These are phyloP conservation scores for Netelia fuscicornis DNA, from an alignment of 2,888 invertebrate genomes.

Conservation along the genomic window DNA sequence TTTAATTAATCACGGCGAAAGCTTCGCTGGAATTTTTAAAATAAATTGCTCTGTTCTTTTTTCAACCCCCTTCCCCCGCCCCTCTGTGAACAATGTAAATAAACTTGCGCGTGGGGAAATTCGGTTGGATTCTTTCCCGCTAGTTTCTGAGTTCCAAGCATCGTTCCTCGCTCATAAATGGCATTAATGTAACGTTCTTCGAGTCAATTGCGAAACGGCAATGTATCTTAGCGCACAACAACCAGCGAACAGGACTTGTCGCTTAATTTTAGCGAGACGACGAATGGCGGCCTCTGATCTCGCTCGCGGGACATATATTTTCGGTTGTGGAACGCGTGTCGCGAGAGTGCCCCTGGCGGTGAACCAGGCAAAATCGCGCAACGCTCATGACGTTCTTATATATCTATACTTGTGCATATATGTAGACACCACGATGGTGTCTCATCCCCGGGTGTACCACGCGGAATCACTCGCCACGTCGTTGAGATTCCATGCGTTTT, in stretches of 20 bases:
- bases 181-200: not conserved
- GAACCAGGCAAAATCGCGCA: constrained; percentile 71
- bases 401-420: not conserved
- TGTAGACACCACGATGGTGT: constrained; percentile 65
- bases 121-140: not conserved
- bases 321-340: constrained; percentile 76
- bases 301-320: constrained; percentile 77
- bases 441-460: constrained; percentile 41
- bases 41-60: not conserved
- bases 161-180: not conserved
- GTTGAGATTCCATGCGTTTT: constrained; percentile 70
- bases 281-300: constrained; percentile 81
- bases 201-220: not conserved
- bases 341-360: constrained; percentile 70
- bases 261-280: constrained; percentile 81
- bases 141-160: not conserved
- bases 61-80: not conserved
- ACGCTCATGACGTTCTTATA: constrained; percentile 59
- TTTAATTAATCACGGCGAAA: not conserved
- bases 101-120: not conserved
- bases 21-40: not conserved
- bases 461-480: constrained; percentile 71
- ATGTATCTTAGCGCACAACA: constrained; percentile 3
- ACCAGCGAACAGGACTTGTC: constrained; percentile 71
- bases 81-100: not conserved